Evolutionary conservation across 2,888 invertebrate species (phyloP).

Genomic region (Epistrophe eligans): DNA sequence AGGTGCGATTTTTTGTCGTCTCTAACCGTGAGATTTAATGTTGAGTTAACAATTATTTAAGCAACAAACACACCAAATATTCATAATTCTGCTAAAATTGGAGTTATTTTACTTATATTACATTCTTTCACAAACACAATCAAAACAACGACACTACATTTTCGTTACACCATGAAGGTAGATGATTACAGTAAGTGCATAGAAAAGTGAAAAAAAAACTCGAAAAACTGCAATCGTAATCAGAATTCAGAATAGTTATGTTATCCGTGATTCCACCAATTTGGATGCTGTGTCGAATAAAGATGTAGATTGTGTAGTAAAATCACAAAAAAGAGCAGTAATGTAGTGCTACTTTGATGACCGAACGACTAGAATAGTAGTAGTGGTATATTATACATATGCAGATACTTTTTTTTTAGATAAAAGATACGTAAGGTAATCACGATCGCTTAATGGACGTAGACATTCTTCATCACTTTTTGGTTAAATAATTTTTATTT

Average conservation of each 20-base stretch:
- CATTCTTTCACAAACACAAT: constrained; percentile 60
- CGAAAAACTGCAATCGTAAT: constrained; percentile 51
- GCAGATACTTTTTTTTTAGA: constrained; percentile 18
- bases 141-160: constrained; percentile 73
- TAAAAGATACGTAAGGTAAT: constrained; percentile 54
- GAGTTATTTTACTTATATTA: constrained; percentile 22
- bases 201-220: constrained; percentile 41
- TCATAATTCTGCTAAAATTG: constrained; percentile 31
- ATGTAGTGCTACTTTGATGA: constrained; percentile 30
- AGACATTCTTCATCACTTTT: constrained; percentile 16
- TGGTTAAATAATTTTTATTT: constrained; percentile 2
- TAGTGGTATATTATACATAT: constrained; percentile 5
- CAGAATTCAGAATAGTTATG: constrained; percentile 66
- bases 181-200: constrained; percentile 29
- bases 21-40: constrained; percentile 31
- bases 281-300: constrained; percentile 76
- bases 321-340: constrained; percentile 39
- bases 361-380: constrained; percentile 14
- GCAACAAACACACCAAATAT: constrained; percentile 22
- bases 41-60: constrained; percentile 31
- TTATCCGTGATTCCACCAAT: constrained; percentile 74
- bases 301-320: constrained; percentile 61
- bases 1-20: constrained; percentile 14
- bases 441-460: constrained; percentile 56
- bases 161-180: constrained; percentile 61